Base-by-base conservation (phyloP, 2,888 invertebrate genomes). In the Eretmocerus hayati region DNA sequence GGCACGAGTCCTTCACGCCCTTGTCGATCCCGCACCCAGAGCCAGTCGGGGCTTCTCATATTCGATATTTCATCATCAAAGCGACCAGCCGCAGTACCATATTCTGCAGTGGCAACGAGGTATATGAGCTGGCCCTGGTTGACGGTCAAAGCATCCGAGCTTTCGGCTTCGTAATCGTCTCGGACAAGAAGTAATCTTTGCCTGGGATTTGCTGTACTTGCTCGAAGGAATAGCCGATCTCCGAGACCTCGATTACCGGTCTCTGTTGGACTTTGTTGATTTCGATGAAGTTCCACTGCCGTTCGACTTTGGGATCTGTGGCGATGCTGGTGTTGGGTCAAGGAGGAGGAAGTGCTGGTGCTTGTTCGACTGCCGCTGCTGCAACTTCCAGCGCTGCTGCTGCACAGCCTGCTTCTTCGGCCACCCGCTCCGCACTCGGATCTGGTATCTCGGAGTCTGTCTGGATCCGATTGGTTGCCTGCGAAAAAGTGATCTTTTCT, bases 1-100 rank as follows among this genome's bases (percentile, higher is more conserved):
- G 88, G 88, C 58, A 88, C 87, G 59, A 84, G 86, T 35, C 87
- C 87, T 61, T 84, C 83, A 52, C 72, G 75, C 0, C 86, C 87
- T 58, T 84, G 83, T 53, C 79, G 78, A 57, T 81, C 81, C 62
- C 77, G 76, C 35, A 88, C 83, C 72, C 83, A 87, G 69, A 87
- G 87, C 87, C 87, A 88, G 1, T 78, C 75, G 31, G 44, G 26
- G n/a, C n/a, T n/a, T n/a, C n/a, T n/a, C n/a, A n/a, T n/a, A n/a
- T n/a, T n/a, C n/a, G n/a, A n/a, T n/a, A n/a, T n/a, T n/a, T n/a
- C n/a, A n/a, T n/a, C n/a, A n/a, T n/a, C n/a, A n/a, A n/a, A n/a
- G n/a, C n/a, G n/a, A n/a, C n/a, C n/a, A n/a, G n/a, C n/a, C n/a
- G n/a, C n/a, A n/a, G n/a, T n/a, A n/a, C n/a, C n/a, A n/a, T n/a